Evolutionary conservation across 2,113 vertebrate species (phyloP).

Genomic region (Festucalex cinctus): DNA sequence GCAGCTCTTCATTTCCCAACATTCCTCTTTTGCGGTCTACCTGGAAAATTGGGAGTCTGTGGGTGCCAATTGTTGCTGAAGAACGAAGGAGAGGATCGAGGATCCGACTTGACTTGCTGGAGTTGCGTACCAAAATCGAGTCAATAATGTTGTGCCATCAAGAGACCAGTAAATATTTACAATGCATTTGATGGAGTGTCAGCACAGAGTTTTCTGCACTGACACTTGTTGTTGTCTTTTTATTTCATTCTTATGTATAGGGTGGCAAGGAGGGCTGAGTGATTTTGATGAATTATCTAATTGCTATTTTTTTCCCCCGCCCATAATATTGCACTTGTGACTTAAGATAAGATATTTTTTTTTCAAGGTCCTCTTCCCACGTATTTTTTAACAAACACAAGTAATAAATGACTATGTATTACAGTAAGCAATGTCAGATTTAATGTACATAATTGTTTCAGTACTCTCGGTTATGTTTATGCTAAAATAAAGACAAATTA

Average conservation of each 20-base stretch:
- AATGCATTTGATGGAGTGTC: background rate
- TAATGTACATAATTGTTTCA: too few relatives aligned
- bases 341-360: too few relatives aligned
- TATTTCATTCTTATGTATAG: background rate
- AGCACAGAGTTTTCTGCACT: background rate
- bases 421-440: too few relatives aligned
- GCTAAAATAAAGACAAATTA: too few relatives aligned
- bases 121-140: conserved; percentile 34
- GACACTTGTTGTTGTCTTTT: background rate
- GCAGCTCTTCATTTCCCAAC: background rate
- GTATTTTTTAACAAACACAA: too few relatives aligned
- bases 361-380: too few relatives aligned
- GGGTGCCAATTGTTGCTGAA: background rate
- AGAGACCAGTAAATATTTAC: conserved; percentile 51
- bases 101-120: conserved; percentile 10
- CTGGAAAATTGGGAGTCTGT: background rate
- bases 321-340: too few relatives aligned
- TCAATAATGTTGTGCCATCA: conserved; percentile 43
- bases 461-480: too few relatives aligned
- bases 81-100: background rate
- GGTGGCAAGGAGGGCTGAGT: background rate
- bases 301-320: too few relatives aligned
- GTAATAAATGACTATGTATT: too few relatives aligned
- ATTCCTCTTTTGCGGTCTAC: background rate
- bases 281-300: too few relatives aligned